Evolutionary conservation across 2,888 invertebrate species (phyloP).

Genomic region (Pyrgus malvae): DNA sequence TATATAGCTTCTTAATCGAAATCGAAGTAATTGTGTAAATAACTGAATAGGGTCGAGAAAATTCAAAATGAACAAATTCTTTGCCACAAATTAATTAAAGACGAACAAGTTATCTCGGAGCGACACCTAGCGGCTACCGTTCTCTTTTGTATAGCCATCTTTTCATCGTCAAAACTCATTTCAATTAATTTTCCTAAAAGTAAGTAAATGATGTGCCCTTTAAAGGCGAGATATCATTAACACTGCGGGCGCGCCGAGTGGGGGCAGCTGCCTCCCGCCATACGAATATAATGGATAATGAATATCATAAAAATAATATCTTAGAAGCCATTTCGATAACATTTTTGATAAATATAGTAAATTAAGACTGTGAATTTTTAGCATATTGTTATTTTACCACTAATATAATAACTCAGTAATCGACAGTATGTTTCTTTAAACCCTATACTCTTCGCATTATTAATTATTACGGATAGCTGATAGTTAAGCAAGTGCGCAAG

Average conservation of each 20-base stretch:
- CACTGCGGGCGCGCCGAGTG: constrained; percentile 55
- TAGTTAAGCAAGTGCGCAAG: too few relatives aligned
- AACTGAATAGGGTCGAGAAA: constrained; percentile 55
- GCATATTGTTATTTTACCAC: too few relatives aligned
- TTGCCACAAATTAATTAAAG: constrained; percentile 77
- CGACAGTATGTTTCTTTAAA: too few relatives aligned
- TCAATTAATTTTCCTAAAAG: constrained; percentile 80
- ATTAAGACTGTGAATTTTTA: neutral
- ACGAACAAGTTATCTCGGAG: constrained; percentile 75
- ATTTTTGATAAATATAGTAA: constrained; percentile 2
- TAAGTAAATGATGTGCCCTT: constrained; percentile 80
- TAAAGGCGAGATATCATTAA: constrained; percentile 81
- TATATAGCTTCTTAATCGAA: constrained; percentile 59
- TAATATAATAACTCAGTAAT: too few relatives aligned
- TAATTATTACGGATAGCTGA: too few relatives aligned
- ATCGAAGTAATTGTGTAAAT: constrained; percentile 61
- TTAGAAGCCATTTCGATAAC: neutral
- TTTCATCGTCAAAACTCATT: constrained; percentile 81
- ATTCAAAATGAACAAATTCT: constrained; percentile 73
- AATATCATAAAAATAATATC: constrained; percentile 11
- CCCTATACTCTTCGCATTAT: too few relatives aligned
- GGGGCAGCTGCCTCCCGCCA: constrained; percentile 32
- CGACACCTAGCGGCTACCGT: constrained; percentile 77
- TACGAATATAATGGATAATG: constrained; percentile 27
- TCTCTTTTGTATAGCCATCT: constrained; percentile 75